Percentiles rank a stretch among this genome's conserved stretches.
Evolutionary conservation across 2,888 invertebrate genomes (phyloP).

Genomic region (Agrotis ipsilon): DNA sequence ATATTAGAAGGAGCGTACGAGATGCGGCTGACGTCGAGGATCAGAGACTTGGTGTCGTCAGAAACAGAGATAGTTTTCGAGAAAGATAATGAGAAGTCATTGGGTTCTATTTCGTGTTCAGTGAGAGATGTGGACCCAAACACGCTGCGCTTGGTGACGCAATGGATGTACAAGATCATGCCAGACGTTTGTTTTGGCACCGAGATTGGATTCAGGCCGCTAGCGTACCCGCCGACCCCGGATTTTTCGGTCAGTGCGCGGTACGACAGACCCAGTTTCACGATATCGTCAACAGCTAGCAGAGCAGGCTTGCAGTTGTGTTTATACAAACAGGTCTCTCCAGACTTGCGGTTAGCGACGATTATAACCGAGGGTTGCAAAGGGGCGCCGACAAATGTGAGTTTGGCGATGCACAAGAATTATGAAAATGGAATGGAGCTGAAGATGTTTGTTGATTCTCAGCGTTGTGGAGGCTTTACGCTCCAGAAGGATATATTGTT

Average conservation of each 20-base stretch:
- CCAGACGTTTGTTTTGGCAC: conserved; percentile 82
- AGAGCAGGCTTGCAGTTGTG: conserved; percentile 83
- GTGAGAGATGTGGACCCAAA: conserved; percentile 85
- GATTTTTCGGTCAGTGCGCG: conserved; percentile 83
- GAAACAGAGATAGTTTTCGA: conserved; percentile 85
- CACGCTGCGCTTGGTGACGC: conserved; percentile 80
- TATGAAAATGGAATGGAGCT: conserved; percentile 82
- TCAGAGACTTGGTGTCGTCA: conserved; percentile 84
- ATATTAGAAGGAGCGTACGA: conserved; percentile 77
- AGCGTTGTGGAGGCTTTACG: conserved; percentile 86
- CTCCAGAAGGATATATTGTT: conserved; percentile 84
- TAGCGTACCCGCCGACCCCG: conserved; percentile 75
- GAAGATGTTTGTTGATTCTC: conserved; percentile 86
- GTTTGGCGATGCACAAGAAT: conserved; percentile 82
- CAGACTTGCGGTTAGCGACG: conserved; percentile 82
- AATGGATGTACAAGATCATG: conserved; percentile 82
- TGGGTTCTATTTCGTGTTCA: conserved; percentile 77
- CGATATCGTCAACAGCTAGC: conserved; percentile 82
- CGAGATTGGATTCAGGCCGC: conserved; percentile 80
- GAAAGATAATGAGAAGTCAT: conserved; percentile 76
- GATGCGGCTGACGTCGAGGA: conserved; percentile 83
- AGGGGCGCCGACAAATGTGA: conserved; percentile 76
- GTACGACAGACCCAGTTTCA: conserved; percentile 77
- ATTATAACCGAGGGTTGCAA: conserved; percentile 79
- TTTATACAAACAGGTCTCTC: conserved; percentile 81